Conservation (phyloP, 2,797 vertebrate species). For the Picus viridis region DNA sequence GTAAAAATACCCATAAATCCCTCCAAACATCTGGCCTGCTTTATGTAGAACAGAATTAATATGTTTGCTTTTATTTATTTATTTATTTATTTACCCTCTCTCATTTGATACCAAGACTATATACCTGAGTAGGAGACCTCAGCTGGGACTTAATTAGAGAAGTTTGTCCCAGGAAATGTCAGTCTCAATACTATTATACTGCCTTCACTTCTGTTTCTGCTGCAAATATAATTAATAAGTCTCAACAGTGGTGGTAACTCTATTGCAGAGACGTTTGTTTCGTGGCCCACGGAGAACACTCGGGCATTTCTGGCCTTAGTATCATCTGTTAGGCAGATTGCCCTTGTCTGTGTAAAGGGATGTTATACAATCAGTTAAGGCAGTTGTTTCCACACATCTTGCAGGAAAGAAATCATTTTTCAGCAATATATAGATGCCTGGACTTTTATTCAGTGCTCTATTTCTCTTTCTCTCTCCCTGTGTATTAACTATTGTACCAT, state of each 20-base stretch:
- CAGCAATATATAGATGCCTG: conserved; percentile 25
- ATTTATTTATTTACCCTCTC: not conserved
- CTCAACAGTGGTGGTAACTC: conserved; percentile 69
- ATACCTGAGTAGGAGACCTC: conserved; percentile 44
- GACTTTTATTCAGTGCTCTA: not conserved
- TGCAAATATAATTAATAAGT: conserved; percentile 66
- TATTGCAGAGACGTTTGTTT: conserved; percentile 52
- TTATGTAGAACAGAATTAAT: not conserved
- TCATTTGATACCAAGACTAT: conserved; percentile 21
- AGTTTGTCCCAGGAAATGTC: conserved; percentile 63
- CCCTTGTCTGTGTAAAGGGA: conserved; percentile 56
- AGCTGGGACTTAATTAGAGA: conserved; percentile 74
- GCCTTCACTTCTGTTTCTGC: conserved; percentile 42
- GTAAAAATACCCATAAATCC: not conserved
- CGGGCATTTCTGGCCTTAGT: conserved; percentile 48
- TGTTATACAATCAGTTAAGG: conserved; percentile 61
- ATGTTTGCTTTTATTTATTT: not conserved
- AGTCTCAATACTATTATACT: conserved; percentile 57
- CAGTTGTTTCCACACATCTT: conserved; percentile 58
- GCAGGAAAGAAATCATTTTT: conserved; percentile 51
- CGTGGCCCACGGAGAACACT: conserved; percentile 62
- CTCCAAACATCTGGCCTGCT: not conserved
- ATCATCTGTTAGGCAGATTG: conserved; percentile 69
- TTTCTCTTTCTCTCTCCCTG: not conserved
- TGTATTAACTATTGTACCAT: conserved; percentile 1